Percentiles rank a stretch among this genome's conserved stretches.
Conservation (phyloP, 2,113 vertebrate species). For the Myxocyprinus asiaticus region DNA sequence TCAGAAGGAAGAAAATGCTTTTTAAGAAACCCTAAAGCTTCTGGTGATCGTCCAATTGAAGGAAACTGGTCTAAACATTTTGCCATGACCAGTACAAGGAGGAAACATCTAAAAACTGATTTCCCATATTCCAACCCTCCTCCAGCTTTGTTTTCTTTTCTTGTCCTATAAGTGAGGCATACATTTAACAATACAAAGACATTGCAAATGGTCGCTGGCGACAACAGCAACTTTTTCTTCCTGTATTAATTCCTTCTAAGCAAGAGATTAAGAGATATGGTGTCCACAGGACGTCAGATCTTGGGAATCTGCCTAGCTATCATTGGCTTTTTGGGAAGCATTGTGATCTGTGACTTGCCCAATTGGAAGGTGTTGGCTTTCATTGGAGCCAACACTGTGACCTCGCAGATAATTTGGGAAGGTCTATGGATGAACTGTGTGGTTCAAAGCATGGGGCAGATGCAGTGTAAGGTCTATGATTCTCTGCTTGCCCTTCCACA, state of each 20-base stretch:
- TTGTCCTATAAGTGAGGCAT: background rate
- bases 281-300: conserved; percentile 75
- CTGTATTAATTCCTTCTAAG: background rate
- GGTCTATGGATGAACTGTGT: conserved; percentile 81
- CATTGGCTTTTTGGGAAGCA: conserved; percentile 81
- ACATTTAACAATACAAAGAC: background rate
- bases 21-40: too few relatives aligned
- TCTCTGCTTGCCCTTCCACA: conserved; percentile 74
- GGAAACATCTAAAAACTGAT: conserved; percentile 22
- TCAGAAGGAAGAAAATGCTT: too few relatives aligned
- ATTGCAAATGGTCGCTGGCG: background rate
- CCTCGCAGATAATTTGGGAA: conserved; percentile 80
- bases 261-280: conserved; percentile 58
- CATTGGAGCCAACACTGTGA: conserved; percentile 86
- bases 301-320: conserved; percentile 75
- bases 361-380: conserved; percentile 86
- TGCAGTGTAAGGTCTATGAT: conserved; percentile 81
- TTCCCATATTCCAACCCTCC: conserved; percentile 14
- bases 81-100: background rate
- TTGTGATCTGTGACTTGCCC: conserved; percentile 82
- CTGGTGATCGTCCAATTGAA: too few relatives aligned
- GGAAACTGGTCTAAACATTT: background rate
- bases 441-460: conserved; percentile 76
- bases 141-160: background rate
- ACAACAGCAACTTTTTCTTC: background rate